These are phyloP conservation scores for Synodontis membranacea DNA, from an alignment of 2,113 vertebrate genomes.

Conservation along the genomic window DNA sequence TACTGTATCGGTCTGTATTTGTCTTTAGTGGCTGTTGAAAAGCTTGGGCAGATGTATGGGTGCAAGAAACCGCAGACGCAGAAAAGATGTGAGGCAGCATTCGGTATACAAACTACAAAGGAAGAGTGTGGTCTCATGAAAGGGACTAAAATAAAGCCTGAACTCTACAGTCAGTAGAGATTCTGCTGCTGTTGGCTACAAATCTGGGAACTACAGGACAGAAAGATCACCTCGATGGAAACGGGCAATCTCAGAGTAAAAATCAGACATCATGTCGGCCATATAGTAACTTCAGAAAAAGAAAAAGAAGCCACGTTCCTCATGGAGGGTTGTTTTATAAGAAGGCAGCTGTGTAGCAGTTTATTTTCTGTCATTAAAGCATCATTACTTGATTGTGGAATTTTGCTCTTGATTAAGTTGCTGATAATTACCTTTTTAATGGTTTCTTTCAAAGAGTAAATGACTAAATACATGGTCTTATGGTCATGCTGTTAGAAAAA, in stretches of 20 bases:
- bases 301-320: slow-evolving; percentile 29
- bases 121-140: slow-evolving; percentile 76
- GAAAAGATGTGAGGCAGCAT: slow-evolving; percentile 66
- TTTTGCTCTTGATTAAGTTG: slow-evolving; percentile 31
- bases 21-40: slow-evolving; percentile 38
- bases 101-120: slow-evolving; percentile 67
- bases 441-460: slow-evolving; percentile 19
- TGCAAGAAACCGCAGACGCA: slow-evolving; percentile 70
- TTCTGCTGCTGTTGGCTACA: slow-evolving; percentile 47
- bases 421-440: slow-evolving; percentile 45
- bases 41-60: slow-evolving; percentile 62
- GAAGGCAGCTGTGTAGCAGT: slow-evolving; percentile 51
- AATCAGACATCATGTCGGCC: background rate
- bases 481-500: background rate
- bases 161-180: slow-evolving; percentile 56
- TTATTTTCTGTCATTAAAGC: slow-evolving; percentile 55
- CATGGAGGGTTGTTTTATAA: slow-evolving; percentile 7
- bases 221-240: background rate
- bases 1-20: slow-evolving; percentile 23
- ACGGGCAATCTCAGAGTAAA: background rate
- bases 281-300: no score
- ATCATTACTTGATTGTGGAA: slow-evolving; percentile 49
- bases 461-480: background rate
- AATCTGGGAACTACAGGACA: slow-evolving; percentile 28
- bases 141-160: slow-evolving; percentile 72